Conservation (phyloP, 2,888 invertebrate species). For the Hypercompe scribonia region DNA sequence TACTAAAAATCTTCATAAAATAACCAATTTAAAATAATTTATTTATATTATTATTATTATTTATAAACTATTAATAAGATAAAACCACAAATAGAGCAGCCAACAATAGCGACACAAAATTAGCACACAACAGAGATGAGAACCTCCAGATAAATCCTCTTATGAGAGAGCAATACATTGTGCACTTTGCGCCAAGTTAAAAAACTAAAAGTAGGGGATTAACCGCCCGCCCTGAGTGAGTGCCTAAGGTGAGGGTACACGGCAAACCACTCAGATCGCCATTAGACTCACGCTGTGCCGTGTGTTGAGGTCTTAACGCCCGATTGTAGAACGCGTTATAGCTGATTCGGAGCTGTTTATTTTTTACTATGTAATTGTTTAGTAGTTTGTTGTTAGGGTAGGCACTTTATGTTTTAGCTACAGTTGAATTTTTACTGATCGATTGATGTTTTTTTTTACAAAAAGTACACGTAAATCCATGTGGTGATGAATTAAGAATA, state of each 20-base stretch:
- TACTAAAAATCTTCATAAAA: too few relatives aligned
- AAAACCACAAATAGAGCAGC: neutral
- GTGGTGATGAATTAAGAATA: too few relatives aligned
- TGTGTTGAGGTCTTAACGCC: slow-evolving; percentile 47
- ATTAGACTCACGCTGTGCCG: slow-evolving; percentile 63
- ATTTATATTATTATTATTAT: too few relatives aligned
- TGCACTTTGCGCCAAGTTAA: slow-evolving; percentile 66
- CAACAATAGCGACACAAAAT: slow-evolving; percentile 28
- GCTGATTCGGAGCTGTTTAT: slow-evolving; percentile 20
- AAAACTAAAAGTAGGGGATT: slow-evolving; percentile 77
- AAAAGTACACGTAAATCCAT: too few relatives aligned
- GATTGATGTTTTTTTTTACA: too few relatives aligned
- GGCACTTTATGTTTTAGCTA: neutral
- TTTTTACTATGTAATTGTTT: slow-evolving; percentile 22
- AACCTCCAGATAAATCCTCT: slow-evolving; percentile 57
- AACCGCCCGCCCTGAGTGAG: slow-evolving; percentile 59
- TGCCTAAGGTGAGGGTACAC: slow-evolving; percentile 74
- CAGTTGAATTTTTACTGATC: neutral
- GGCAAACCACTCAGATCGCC: slow-evolving; percentile 79
- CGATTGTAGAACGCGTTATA: slow-evolving; percentile 36
- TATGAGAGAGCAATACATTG: slow-evolving; percentile 73
- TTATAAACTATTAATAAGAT: slow-evolving; percentile 3
- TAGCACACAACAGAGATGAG: slow-evolving; percentile 21
- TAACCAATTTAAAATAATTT: too few relatives aligned
- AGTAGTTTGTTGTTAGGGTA: slow-evolving; percentile 1